Evolutionary conservation across 2,888 invertebrate genomes (phyloP).

Genomic region (Rhaphigaster nebulosa): DNA sequence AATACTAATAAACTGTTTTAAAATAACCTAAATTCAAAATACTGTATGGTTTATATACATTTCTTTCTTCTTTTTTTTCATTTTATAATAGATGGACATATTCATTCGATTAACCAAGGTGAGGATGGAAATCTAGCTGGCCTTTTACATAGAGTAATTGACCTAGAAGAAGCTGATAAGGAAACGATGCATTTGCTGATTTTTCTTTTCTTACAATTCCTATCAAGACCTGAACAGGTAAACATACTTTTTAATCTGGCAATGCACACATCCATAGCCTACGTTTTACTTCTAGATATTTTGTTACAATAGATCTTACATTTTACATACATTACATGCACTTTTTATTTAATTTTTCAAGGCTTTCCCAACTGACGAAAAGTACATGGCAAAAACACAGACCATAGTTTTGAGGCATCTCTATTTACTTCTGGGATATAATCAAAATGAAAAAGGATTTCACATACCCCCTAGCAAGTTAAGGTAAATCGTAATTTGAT

Average conservation of each 20-base stretch:
- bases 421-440: constrained; percentile 93
- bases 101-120: constrained; percentile 82
- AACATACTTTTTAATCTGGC: constrained; percentile 59
- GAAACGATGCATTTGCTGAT: constrained; percentile 96
- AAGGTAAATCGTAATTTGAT: constrained; percentile 72
- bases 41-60: background rate
- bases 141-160: constrained; percentile 88
- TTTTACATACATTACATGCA: background rate
- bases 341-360: constrained; percentile 66
- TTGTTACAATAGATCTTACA: background rate
- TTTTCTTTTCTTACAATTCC: constrained; percentile 96
- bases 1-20: background rate
- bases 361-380: constrained; percentile 90
- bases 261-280: too few species aligned
- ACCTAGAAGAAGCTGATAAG: constrained; percentile 93
- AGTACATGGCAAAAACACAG: constrained; percentile 82
- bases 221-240: constrained; percentile 83
- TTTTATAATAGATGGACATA: constrained; percentile 78
- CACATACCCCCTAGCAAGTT: constrained; percentile 90
- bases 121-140: constrained; percentile 85
- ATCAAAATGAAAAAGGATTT: constrained; percentile 90
- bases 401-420: constrained; percentile 91
- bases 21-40: background rate
- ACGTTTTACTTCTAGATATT: background rate
- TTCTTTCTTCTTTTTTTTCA: background rate